Base-by-base conservation (phyloP, 2,797 vertebrate genomes). In the Lemur catta region DNA sequence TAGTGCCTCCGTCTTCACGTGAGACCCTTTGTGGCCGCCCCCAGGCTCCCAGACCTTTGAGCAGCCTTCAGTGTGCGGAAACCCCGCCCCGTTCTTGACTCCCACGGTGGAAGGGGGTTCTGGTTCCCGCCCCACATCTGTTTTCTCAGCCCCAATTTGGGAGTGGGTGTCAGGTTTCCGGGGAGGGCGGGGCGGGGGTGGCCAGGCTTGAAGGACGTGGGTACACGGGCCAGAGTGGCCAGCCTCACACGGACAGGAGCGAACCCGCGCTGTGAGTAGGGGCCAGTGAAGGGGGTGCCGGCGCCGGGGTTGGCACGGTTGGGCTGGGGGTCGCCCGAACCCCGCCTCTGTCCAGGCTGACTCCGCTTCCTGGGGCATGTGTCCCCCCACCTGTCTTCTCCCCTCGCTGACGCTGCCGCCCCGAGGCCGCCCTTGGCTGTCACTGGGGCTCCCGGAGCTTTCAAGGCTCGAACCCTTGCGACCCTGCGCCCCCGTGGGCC, bases 161-260 rank as follows among this genome's bases (percentile, higher is more conserved):
- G 95, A 93, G 81, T 75, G 61, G 76, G 97, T 95, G 67, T 97
- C 93, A 78, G 78, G 84, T 97, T 98, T 91, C 93, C 22, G 4
- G 69, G 7, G 48, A 79, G 80, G 92, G 89, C 50, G 84, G 94
- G 69, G 89, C 65, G 4, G 72, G 4, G 69, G 74, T 20, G 43
- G 95, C 92, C 28, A 48, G 67, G 50, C 85, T 95, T 96, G 97
- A 98, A 98, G 98, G 97, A 97, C 98, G 15, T 22, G 84, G 94
- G 96, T 97, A 97, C 97, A 41, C 91, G 38, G 78, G 96, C 97
- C 97, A 91, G 92, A 96, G 85, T 74, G 12, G 63, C 95, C 24
- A 48, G 46, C 52, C 57, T 26, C 80, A n/a, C 33, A 52, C 94
- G 3, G 63, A 94, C 76, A 24, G 94, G 55, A 95, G 84, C 41